Percentiles rank a stretch among this genome's conserved stretches.
Evolutionary conservation across 2,113 vertebrate species (phyloP).

Genomic region (Nibea albiflora): DNA sequence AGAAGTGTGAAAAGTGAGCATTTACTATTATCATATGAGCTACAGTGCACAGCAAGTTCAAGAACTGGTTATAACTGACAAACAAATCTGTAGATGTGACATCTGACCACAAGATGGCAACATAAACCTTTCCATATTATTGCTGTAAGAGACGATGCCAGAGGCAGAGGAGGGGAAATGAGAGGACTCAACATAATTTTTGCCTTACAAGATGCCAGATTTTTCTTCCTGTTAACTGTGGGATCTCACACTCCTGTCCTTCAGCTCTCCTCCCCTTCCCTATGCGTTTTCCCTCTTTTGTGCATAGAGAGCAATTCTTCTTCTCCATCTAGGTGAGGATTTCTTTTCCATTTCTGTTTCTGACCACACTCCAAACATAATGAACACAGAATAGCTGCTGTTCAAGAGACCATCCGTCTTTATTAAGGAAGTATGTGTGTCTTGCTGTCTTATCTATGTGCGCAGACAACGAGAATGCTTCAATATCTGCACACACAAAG

Average conservation of each 20-base stretch:
- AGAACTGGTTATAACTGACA: not conserved
- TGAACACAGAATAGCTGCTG: not conserved
- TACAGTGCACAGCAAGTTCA: not conserved
- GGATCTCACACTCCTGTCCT: not conserved
- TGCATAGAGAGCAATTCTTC: not conserved
- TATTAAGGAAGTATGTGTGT: not conserved
- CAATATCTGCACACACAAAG: not conserved
- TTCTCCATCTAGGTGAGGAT: conserved; percentile 12
- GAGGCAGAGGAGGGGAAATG: conserved; percentile 12
- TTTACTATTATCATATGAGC: not conserved
- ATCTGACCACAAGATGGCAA: conserved; percentile 63
- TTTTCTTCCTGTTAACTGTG: conserved; percentile 23
- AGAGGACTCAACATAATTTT: conserved; percentile 41
- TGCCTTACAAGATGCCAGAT: conserved; percentile 19
- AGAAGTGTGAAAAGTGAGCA: conserved; percentile 1
- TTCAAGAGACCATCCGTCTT: not conserved
- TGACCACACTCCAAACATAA: not conserved
- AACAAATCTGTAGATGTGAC: conserved; percentile 8
- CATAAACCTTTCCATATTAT: not conserved
- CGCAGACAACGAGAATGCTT: not conserved
- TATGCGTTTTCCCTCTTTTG: not conserved
- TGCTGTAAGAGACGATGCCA: not conserved
- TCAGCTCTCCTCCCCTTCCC: not conserved
- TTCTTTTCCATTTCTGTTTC: conserved; percentile 30
- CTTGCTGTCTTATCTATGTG: not conserved